Evolutionary conservation across 2,797 vertebrate genomes (phyloP), one percentile per base, ranked within the genome.

Genomic region (Tinamus major): DNA sequence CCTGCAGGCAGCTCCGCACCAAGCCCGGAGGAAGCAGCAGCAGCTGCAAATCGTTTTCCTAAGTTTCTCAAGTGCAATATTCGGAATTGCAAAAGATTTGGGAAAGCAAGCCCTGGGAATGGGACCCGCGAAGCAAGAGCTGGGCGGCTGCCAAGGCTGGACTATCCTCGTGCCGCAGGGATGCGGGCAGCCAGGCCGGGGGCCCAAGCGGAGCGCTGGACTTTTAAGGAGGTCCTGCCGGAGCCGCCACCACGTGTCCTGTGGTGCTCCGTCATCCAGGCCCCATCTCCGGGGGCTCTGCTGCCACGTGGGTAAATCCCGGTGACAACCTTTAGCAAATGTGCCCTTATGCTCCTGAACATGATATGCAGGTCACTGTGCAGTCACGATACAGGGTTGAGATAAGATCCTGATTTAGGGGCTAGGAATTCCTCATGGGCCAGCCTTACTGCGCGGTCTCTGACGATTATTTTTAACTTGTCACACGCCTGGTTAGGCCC

Each of bases 401-500:
- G 69, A 13, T 3, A 87, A 85, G 77, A 39, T 85, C 95, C 95
- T 51, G 0, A 33, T 93, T 95, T 93, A 82, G 91, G 90, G 84
- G 26, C 9, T 3, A 15, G 1, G 84, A 15, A 15, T 14, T 13
- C 72, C 37, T 85, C 56, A 3, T 5, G 20, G 84, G 77, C 90
- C 6, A 87, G 95, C 80, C 78, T 75, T 42, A 15, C 3, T 79
- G 58, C 75, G 67, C 16, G 69, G 87, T 91, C 89, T 37, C 33
- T 21, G 89, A 2, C 1, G 87, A 65, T 80, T 94, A 95, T 96
- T 96, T 96, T 96, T 96, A 95, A 67, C 79, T 13, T 21, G 92
- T 93, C 93, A 93, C 93, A 93, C 92, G 94, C 79, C 91, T 29
- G 55, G 49, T 88, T 83, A 89, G 89, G 77, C 37, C 80, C 55